Evolutionary conservation across 2,888 invertebrate species (phyloP).

Genomic region (Tuta absoluta): DNA sequence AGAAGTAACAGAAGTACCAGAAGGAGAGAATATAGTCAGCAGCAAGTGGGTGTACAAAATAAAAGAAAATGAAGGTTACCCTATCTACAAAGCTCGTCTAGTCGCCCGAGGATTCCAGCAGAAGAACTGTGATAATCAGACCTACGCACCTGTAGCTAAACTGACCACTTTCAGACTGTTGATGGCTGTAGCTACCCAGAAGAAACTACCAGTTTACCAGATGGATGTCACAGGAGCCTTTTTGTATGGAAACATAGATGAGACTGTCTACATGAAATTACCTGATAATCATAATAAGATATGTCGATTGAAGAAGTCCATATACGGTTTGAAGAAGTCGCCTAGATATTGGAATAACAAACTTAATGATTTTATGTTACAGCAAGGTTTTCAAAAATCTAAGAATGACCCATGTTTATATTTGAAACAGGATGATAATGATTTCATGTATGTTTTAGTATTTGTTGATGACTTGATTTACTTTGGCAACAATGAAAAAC

Average conservation of each 20-base stretch:
- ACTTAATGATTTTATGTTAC: slow-evolving; percentile 31
- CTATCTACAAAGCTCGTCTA: slow-evolving; percentile 29
- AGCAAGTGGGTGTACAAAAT: slow-evolving; percentile 32
- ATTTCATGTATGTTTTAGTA: slow-evolving; percentile 29
- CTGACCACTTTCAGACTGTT: slow-evolving; percentile 25
- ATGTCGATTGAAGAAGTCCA: slow-evolving; percentile 31
- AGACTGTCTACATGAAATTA: slow-evolving; percentile 32
- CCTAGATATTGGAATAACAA: slow-evolving; percentile 34
- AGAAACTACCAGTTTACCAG: slow-evolving; percentile 22
- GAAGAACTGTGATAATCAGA: slow-evolving; percentile 5
- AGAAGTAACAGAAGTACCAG: slow-evolving; percentile 16
- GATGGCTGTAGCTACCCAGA: slow-evolving; percentile 26
- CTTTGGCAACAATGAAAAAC: slow-evolving; percentile 28
- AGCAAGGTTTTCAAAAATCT: slow-evolving; percentile 31
- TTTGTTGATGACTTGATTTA: slow-evolving; percentile 32
- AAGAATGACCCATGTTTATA: slow-evolving; percentile 31
- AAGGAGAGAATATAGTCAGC: slow-evolving; percentile 12
- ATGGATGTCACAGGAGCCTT: slow-evolving; percentile 36
- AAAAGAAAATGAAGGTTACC: slow-evolving; percentile 13
- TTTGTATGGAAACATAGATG: slow-evolving; percentile 33
- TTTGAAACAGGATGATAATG: slow-evolving; percentile 24
- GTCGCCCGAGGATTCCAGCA: slow-evolving; percentile 35
- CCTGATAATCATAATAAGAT: slow-evolving; percentile 34
- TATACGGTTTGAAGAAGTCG: slow-evolving; percentile 36
- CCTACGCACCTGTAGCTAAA: slow-evolving; percentile 32